Evolutionary conservation across 1,140 invertebrate species (phyloP).

Genomic region (Lordiphosa collinella): DNA sequence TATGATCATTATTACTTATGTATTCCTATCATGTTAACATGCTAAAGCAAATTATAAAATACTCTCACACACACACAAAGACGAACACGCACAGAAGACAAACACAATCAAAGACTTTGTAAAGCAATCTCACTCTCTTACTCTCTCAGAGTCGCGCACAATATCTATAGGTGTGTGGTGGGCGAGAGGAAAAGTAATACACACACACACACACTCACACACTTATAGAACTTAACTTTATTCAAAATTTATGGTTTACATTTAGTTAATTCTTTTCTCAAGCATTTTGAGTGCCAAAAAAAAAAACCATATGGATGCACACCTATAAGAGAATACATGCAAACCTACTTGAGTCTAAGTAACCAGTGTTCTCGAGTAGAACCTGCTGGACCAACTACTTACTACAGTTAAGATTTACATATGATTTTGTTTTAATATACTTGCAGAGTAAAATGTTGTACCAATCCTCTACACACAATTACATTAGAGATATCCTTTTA

Average conservation of each 20-base stretch:
- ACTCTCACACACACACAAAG: slow-evolving; percentile 4
- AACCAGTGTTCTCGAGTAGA: slow-evolving; percentile 27
- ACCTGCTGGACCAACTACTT: slow-evolving; percentile 42
- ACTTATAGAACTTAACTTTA: too few species aligned
- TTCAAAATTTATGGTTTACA: too few species aligned
- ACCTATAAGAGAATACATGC: neutral
- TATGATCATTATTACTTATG: slow-evolving; percentile 6
- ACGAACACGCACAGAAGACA: too few species aligned
- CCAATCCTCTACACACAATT: too few species aligned
- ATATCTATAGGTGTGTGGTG: too few species aligned
- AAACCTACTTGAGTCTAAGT: neutral
- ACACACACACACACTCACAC: too few species aligned
- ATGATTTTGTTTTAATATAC: neutral
- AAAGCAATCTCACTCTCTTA: too few species aligned
- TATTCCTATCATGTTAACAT: slow-evolving; percentile 27
- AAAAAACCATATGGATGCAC: neutral
- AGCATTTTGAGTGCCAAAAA: slow-evolving; percentile 1
- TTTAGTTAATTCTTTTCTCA: neutral
- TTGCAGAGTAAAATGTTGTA: too few species aligned
- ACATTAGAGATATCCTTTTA: too few species aligned
- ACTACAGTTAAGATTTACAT: slow-evolving; percentile 25
- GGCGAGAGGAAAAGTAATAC: too few species aligned
- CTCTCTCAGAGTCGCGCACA: too few species aligned
- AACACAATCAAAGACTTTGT: too few species aligned
- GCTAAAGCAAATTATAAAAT: slow-evolving; percentile 28